Evolutionary conservation across 2,888 invertebrate species (phyloP), one percentile per base, ranked within the genome.

Genomic region (Drosophila limbata): DNA sequence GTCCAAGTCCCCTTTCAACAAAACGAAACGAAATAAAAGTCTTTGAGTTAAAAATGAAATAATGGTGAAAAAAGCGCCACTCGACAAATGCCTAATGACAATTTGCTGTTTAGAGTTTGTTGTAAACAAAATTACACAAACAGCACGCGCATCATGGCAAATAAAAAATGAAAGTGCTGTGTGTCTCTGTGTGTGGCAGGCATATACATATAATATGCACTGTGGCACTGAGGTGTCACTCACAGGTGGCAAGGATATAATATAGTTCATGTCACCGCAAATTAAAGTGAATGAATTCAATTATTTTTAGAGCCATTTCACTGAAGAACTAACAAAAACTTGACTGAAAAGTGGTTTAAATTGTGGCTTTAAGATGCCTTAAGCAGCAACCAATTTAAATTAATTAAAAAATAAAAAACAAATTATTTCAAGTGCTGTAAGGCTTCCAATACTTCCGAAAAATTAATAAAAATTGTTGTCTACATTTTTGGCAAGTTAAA

Each of bases 91-190:
- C 25, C 45, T 59, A 59, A 59, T 59, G 59, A 59, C 59, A 48
- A 39, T 37, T 59, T 48, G 48, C 51, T 53, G 53, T 42, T 33
- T 21, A 42, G 31, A 42, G 31, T 44, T 55, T 10, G 55, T 55
- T 33, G 55, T 55, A 44, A 57, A 47, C 47, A 57, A 57, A 45
- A 57, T 35, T 19, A 33, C 42, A 35, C 61, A 53, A 37, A 53
- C 45, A 39, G 55, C 37, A 40, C 42, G 42, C 55, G 55, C 42
- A 39, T 31, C 28, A 17, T 17, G 31, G 19, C 52, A 63, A 63
- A 55, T 55, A 63, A 55, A 63, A 63, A 63, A 63, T 55, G 62
- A 63, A 63, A 63, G 62, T 63, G 62, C 39, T 55, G 37, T 50
- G 17, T 47, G 45, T 25, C 35, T 50, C 35, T 50, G 39, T 44